These are phyloP conservation scores for Boleophthalmus pectinirostris DNA, from an alignment of 2,113 vertebrate species.

Conservation along the genomic window DNA sequence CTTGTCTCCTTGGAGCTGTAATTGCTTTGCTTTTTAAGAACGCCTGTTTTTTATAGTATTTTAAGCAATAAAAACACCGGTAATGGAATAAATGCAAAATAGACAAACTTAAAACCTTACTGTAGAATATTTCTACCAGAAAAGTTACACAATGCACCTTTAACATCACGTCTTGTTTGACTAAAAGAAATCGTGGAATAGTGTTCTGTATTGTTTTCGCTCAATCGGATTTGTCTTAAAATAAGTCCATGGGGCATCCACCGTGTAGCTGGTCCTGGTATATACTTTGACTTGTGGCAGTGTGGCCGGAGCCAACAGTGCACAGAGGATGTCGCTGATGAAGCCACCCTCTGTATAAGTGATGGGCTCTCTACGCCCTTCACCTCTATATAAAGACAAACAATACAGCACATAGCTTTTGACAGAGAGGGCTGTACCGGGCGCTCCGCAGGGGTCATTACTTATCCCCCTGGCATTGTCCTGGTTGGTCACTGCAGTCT, in stretches of 20 bases:
- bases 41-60: too few relatives aligned
- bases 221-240: not conserved
- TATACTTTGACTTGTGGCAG: not conserved
- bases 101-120: too few relatives aligned
- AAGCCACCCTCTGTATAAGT: conserved; percentile 29
- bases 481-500: conserved; percentile 3
- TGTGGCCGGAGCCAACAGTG: not conserved
- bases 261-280: not conserved
- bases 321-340: conserved; percentile 6
- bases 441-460: conserved; percentile 24
- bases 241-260: not conserved
- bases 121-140: too few relatives aligned
- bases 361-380: conserved; percentile 48
- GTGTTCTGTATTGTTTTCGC: too few relatives aligned
- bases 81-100: too few relatives aligned
- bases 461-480: conserved; percentile 28
- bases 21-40: too few relatives aligned
- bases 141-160: too few relatives aligned
- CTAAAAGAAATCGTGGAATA: too few relatives aligned
- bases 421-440: conserved; percentile 32
- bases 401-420: conserved; percentile 24
- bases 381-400: conserved; percentile 44
- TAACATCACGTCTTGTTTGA: too few relatives aligned
- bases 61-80: too few relatives aligned
- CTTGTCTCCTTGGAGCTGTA: too few relatives aligned